phyloP scores from a whole-genome alignment of 2,797 vertebrate species.

The Chloroceryle inda region DNA sequence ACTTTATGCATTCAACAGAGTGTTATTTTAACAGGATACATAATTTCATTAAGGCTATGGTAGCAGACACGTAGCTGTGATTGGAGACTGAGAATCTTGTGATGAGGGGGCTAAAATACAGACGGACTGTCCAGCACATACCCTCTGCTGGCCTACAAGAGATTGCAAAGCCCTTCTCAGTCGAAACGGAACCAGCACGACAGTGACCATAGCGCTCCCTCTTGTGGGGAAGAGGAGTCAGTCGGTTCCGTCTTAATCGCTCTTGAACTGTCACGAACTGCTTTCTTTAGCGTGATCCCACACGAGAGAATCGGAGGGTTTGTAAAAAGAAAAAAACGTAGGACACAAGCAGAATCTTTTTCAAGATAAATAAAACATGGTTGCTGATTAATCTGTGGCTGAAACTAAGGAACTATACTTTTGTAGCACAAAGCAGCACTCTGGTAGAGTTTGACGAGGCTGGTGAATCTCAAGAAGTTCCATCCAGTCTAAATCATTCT shows the following conservation, averaged over 20 bases:
- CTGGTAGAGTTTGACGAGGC: neutral
- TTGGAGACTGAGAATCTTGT: neutral
- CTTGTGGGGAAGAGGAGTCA: neutral
- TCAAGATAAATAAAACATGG: neutral
- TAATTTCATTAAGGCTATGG: neutral
- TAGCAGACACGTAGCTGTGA: neutral
- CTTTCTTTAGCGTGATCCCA: neutral
- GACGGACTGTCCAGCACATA: neutral
- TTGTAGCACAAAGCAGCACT: neutral
- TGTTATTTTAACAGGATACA: neutral
- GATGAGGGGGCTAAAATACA: neutral
- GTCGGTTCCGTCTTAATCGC: too few relatives aligned
- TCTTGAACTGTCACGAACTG: neutral
- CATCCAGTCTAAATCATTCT: neutral
- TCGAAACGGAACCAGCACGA: accelerated
- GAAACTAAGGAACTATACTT: neutral
- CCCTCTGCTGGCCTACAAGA: neutral
- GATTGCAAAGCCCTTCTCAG: neutral
- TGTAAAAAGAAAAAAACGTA: neutral
- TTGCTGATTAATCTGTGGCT: neutral
- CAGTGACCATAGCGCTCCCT: constrained; percentile 13
- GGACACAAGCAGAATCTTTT: neutral
- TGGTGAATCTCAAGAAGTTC: neutral
- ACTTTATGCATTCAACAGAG: neutral
- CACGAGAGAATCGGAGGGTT: neutral